A percentile compares a stretch with the other conserved stretches of the same genome.
Conservation (phyloP, 2,888 invertebrate genomes). For the Parnassius mnemosyne region DNA sequence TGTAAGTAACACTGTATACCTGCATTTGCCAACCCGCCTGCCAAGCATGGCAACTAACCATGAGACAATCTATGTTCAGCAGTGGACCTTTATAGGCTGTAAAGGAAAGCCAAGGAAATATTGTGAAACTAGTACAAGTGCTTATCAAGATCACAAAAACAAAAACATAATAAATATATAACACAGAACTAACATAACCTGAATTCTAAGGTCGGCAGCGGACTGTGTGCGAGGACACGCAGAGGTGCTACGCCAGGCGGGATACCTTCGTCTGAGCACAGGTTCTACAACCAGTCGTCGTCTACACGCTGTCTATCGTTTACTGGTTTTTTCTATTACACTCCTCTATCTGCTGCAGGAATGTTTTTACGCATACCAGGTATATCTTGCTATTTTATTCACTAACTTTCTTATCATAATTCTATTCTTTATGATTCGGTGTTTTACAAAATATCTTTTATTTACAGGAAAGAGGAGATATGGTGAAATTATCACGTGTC, state of each 20-base stretch:
- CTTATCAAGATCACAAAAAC: too few relatives aligned
- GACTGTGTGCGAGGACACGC: constrained; percentile 39
- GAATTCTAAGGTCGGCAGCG: constrained; percentile 28
- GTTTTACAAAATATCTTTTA: not conserved
- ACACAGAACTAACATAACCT: too few relatives aligned
- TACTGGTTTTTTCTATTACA: constrained; percentile 42
- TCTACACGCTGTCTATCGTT: constrained; percentile 40
- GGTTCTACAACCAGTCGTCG: constrained; percentile 9
- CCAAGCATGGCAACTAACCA: too few relatives aligned
- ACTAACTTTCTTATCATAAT: too few relatives aligned
- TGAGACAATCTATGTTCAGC: too few relatives aligned
- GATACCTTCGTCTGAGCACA: constrained; percentile 7
- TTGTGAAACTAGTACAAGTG: too few relatives aligned
- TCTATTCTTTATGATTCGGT: not conserved
- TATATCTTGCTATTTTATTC: constrained; percentile 11
- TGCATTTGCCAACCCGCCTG: too few relatives aligned
- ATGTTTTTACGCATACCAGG: constrained; percentile 51
- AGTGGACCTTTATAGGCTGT: too few relatives aligned
- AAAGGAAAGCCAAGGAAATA: too few relatives aligned
- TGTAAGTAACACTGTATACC: too few relatives aligned
- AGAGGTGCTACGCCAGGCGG: constrained; percentile 38
- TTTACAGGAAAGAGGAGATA: constrained; percentile 50
- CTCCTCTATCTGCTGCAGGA: constrained; percentile 49
- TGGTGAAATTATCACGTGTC: constrained; percentile 63
- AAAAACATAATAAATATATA: too few relatives aligned